phyloP scores from a whole-genome alignment of 2,113 vertebrate genomes.

The Toxotes jaculatrix region DNA sequence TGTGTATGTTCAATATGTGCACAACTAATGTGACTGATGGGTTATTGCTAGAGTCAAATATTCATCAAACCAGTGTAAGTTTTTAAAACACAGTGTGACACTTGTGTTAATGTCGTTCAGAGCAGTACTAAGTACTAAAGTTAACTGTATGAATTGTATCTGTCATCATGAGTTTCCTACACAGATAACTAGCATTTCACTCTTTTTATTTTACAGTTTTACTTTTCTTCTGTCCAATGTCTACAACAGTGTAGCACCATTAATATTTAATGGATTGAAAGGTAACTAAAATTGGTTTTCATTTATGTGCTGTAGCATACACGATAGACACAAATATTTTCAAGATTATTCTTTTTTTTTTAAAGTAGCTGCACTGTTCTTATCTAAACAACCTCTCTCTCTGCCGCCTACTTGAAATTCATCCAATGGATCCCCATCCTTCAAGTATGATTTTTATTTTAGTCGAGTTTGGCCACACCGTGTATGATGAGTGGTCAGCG shows the following conservation, averaged over 20 bases:
- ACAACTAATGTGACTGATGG: slow-evolving; percentile 55
- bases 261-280: not conserved
- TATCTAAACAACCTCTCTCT: not conserved
- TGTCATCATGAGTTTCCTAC: not conserved
- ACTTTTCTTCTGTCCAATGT: not conserved
- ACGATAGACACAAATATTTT: not conserved
- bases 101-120: not conserved
- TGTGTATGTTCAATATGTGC: slow-evolving; percentile 54
- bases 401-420: not conserved
- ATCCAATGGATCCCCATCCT: not conserved
- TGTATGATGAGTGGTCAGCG: slow-evolving; percentile 13
- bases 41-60: slow-evolving; percentile 12
- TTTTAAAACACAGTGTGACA: slow-evolving; percentile 2
- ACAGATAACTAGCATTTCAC: not conserved
- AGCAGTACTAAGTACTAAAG: not conserved
- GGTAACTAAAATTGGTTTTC: not conserved
- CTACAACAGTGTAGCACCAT: not conserved
- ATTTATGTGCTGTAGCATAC: not conserved
- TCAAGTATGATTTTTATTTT: not conserved
- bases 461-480: not conserved
- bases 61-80: slow-evolving; percentile 6
- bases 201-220: not conserved
- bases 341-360: not conserved
- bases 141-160: not conserved
- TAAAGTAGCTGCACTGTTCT: not conserved